phyloP scores from a whole-genome alignment of 23 tunicate genomes.

The Halocynthia aurantium region DNA sequence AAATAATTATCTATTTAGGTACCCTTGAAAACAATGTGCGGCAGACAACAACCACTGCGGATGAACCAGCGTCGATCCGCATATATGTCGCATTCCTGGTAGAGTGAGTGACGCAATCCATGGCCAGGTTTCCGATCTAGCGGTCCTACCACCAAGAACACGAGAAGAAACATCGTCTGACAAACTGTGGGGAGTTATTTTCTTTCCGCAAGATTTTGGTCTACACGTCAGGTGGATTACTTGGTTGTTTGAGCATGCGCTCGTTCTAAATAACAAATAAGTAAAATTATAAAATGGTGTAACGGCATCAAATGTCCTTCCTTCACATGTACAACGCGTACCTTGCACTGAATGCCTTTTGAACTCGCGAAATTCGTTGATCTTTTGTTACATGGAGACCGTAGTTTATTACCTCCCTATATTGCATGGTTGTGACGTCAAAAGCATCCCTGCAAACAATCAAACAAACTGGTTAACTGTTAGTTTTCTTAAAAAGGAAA shows the following conservation, averaged over 20 bases:
- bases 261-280: neutral
- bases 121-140: constrained; percentile 67
- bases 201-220: constrained; percentile 39
- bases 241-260: constrained; percentile 12
- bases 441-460: neutral
- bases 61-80: constrained; percentile 71
- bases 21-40: constrained; percentile 91
- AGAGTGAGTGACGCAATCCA: constrained; percentile 68
- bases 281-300: neutral
- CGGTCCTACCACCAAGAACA: constrained; percentile 60
- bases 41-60: constrained; percentile 75
- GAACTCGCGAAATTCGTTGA: neutral
- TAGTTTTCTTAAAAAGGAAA: neutral
- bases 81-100: constrained; percentile 66
- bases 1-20: neutral
- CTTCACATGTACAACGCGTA: neutral
- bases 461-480: too few relatives aligned
- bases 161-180: constrained; percentile 4
- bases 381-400: neutral
- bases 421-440: neutral
- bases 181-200: neutral
- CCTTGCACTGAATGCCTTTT: neutral
- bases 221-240: constrained; percentile 46
- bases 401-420: neutral
- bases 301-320: neutral